A percentile compares a stretch with the other conserved stretches of the same genome.
phyloP scores from a whole-genome alignment of 23 tunicate genomes.

The Trididemnum miniatum region DNA sequence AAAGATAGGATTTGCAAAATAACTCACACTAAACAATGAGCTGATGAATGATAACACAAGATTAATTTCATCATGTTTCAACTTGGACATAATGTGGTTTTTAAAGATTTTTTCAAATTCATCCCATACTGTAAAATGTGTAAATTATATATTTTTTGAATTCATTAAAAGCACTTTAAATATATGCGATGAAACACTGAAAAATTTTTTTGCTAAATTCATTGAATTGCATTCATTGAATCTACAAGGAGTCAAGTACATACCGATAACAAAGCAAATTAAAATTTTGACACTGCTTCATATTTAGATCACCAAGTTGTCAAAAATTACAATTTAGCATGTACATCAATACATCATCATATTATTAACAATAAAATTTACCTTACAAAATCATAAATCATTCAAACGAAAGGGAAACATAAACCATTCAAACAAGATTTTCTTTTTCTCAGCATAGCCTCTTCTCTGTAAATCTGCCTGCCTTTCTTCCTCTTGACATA shows the following conservation, averaged over 20 bases:
- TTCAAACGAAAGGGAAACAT: too few species aligned
- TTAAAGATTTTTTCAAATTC: background rate
- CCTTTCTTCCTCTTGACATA: background rate
- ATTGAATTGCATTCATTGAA: background rate
- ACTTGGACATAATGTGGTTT: background rate
- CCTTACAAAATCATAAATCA: background rate
- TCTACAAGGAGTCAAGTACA: background rate
- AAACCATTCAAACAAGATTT: background rate
- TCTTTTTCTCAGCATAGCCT: background rate
- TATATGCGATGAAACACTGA: background rate
- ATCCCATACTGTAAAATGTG: background rate
- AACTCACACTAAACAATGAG: background rate
- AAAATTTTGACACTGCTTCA: background rate
- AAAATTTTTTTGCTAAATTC: background rate
- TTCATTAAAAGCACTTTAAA: background rate
- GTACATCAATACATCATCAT: background rate
- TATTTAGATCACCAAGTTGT: background rate
- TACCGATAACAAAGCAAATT: background rate
- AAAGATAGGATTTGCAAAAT: background rate
- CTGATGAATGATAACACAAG: background rate
- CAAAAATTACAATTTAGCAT: background rate
- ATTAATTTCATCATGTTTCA: background rate
- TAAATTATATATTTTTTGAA: too few species aligned
- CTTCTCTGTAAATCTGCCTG: background rate
- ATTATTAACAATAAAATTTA: background rate